Percentiles rank a stretch among this genome's conserved stretches.
phyloP scores from a whole-genome alignment of 2,888 invertebrate genomes.

The Spilarctia lutea region DNA sequence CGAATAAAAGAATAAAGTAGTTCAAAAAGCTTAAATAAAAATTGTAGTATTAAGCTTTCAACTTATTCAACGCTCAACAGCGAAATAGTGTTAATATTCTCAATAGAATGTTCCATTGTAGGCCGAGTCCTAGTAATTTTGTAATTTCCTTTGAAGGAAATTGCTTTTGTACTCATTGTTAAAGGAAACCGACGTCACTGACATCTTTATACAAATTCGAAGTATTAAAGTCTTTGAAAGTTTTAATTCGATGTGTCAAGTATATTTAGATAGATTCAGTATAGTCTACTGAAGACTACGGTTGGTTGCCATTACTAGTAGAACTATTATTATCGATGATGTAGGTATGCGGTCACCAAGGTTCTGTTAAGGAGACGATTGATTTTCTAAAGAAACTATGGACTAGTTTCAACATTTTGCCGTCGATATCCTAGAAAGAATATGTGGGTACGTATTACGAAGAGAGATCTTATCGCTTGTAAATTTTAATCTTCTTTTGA shows the following conservation, averaged over 20 bases:
- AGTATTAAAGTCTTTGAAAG: neutral
- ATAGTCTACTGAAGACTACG: neutral
- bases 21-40: constrained; percentile 25
- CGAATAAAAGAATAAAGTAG: constrained; percentile 11
- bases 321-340: neutral
- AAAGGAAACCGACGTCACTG: constrained; percentile 47
- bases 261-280: neutral
- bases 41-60: constrained; percentile 24
- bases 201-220: constrained; percentile 39
- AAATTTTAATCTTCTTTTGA: too few relatives aligned
- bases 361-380: neutral
- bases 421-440: too few relatives aligned
- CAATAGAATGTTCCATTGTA: constrained; percentile 62
- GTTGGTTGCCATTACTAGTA: neutral
- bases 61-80: constrained; percentile 45
- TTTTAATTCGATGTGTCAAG: neutral
- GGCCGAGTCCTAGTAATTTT: constrained; percentile 60
- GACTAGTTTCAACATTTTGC: neutral
- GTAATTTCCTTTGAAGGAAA: constrained; percentile 79
- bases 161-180: constrained; percentile 65
- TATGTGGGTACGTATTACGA: too few relatives aligned
- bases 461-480: too few relatives aligned
- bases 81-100: constrained; percentile 50
- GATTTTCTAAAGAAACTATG: neutral
- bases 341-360: neutral